phyloP scores from a whole-genome alignment of 2,888 invertebrate species.

The Drosophila tripunctata region DNA sequence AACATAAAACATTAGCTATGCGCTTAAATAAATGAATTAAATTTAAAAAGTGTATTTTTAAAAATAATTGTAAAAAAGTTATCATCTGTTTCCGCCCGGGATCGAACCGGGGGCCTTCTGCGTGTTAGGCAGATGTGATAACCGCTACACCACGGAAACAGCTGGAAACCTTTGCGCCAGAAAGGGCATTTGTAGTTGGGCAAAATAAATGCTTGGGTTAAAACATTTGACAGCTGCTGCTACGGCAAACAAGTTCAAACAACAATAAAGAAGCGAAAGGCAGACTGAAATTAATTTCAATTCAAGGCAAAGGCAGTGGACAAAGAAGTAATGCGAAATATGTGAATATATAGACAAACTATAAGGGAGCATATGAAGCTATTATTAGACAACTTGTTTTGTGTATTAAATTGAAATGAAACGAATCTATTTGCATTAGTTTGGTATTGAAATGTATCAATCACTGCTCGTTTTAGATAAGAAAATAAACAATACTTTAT shows the following conservation, averaged over 20 bases:
- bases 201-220: not conserved
- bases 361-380: not conserved
- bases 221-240: conserved; percentile 5
- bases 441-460: not conserved
- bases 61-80: not conserved
- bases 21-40: not conserved
- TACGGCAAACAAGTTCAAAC: conserved; percentile 42
- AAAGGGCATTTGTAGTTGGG: conserved; percentile 9
- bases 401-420: not conserved
- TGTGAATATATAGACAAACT: not conserved
- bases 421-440: not conserved
- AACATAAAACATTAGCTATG: no score
- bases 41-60: not conserved
- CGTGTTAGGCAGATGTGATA: conserved; percentile 85
- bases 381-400: conserved; percentile 19
- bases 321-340: conserved; percentile 11
- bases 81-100: conserved; percentile 78
- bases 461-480: not conserved
- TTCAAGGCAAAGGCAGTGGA: conserved; percentile 2
- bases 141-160: conserved; percentile 85
- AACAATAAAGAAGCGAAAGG: conserved; percentile 39
- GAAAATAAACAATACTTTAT: not conserved
- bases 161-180: not conserved
- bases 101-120: conserved; percentile 85
- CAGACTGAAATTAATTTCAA: conserved; percentile 9